Conservation (phyloP, 1,140 invertebrate species). For the Teleogryllus occipitalis region DNA sequence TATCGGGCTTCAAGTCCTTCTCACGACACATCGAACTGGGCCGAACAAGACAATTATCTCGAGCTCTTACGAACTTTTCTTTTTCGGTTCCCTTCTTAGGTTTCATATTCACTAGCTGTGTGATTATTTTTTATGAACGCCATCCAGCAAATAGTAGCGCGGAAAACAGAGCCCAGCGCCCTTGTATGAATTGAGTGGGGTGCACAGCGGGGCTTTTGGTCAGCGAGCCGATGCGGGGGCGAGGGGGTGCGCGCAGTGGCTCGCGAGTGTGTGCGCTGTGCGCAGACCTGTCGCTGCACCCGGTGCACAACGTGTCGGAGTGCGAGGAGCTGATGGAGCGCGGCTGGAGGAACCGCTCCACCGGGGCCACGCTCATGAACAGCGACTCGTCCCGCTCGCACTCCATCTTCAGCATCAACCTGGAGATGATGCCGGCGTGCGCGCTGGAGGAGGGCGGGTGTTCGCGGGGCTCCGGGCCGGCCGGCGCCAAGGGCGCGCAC, state of each 20-base stretch:
- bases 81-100: too few species aligned
- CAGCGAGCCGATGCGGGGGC: too few species aligned
- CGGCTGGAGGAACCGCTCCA: slow-evolving; percentile 65
- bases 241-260: neutral
- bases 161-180: too few species aligned
- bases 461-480: neutral
- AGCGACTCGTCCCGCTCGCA: slow-evolving; percentile 77
- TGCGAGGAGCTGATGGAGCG: slow-evolving; percentile 64
- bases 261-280: slow-evolving; percentile 15
- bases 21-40: too few species aligned
- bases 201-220: too few species aligned
- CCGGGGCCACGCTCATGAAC: slow-evolving; percentile 78
- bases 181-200: too few species aligned
- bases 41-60: too few species aligned
- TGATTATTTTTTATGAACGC: too few species aligned
- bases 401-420: slow-evolving; percentile 83
- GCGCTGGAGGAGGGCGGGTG: slow-evolving; percentile 22
- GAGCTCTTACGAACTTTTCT: too few species aligned
- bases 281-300: slow-evolving; percentile 58
- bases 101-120: too few species aligned
- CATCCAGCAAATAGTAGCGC: too few species aligned
- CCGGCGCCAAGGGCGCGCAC: neutral
- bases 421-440: slow-evolving; percentile 60
- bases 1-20: too few species aligned
- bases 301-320: slow-evolving; percentile 64